Conservation (phyloP, 2,113 vertebrate species). For the Neolamprologus modestus region DNA sequence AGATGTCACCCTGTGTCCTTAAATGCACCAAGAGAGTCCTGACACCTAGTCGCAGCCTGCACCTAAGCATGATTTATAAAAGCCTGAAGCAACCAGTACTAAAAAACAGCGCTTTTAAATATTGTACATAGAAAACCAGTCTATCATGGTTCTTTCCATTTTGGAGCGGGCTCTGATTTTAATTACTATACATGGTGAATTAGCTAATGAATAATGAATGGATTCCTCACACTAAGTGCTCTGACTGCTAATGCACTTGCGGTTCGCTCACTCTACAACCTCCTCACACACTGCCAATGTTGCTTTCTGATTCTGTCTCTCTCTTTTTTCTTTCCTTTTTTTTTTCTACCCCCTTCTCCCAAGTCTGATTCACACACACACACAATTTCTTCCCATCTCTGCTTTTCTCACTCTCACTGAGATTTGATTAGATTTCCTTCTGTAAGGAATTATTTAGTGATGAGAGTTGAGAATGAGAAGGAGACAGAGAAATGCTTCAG, state of each 20-base stretch:
- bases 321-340: background rate
- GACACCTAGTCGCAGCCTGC: background rate
- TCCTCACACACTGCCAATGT: constrained; percentile 42
- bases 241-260: constrained; percentile 72
- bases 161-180: constrained; percentile 66
- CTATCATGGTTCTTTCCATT: constrained; percentile 61
- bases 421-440: constrained; percentile 61
- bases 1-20: background rate
- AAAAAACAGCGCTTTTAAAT: constrained; percentile 32
- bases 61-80: constrained; percentile 20
- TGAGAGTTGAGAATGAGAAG: constrained; percentile 31
- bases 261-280: constrained; percentile 37
- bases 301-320: constrained; percentile 38
- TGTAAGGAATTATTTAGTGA: constrained; percentile 63
- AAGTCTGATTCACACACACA: constrained; percentile 29
- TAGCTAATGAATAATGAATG: constrained; percentile 79
- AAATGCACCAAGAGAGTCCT: background rate
- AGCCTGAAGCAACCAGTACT: background rate
- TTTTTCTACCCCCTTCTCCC: background rate
- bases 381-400: constrained; percentile 35
- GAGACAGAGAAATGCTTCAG: constrained; percentile 34
- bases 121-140: constrained; percentile 42
- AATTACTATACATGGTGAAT: constrained; percentile 76
- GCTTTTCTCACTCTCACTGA: constrained; percentile 34
- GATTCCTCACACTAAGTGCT: constrained; percentile 70